Evolutionary conservation across 2,113 vertebrate species (phyloP), one percentile per base, ranked within the genome.

Genomic region (Fulica atra): DNA sequence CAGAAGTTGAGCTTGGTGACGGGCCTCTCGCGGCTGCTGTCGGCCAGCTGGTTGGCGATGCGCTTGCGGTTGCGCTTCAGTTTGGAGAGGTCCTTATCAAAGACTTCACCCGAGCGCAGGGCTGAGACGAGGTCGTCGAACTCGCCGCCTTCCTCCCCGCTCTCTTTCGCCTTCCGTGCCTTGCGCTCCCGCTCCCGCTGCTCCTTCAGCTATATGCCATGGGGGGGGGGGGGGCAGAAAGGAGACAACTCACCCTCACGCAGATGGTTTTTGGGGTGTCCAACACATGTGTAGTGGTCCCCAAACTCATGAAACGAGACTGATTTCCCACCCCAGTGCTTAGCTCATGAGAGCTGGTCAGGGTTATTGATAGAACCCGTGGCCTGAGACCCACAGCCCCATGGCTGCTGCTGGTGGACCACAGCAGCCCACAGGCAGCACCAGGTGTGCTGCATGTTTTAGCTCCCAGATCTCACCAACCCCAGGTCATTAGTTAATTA

Each of bases 11-110:
- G 99, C 96, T 99, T 99, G 16, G 99, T 99, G 97, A 99, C 66
- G 1, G 99, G 99, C 61, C 99, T 98, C 97, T 99, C 99, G 25
- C 99, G 98, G 96, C 98, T 93, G 7, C 98, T 97, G 91, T 99
- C 99, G 0, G 99, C 98, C 91, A 98, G 96, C 97, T 99, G 99
- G 98, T 93, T 99, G 98, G 98, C 98, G 74, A 99, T 98, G 94
- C 99, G 99, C 73, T 99, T 99, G 94, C 99, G 99, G 94, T 99
- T 99, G 88, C 99, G 98, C 87, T 99, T 99, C 97, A 99, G 98
- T 97, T 99, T 99, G 89, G 99, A 99, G 94, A 99, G 98, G 98
- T 99, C 99, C 97, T 99, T 99, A 98, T 99, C 99, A 10, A 99
- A 99, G 84, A 99, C 99, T 95, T 99, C 99, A 2, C 99, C 99